These are phyloP conservation scores for Monochamus alternatus DNA, from an alignment of 2,888 invertebrate species.

Conservation along the genomic window DNA sequence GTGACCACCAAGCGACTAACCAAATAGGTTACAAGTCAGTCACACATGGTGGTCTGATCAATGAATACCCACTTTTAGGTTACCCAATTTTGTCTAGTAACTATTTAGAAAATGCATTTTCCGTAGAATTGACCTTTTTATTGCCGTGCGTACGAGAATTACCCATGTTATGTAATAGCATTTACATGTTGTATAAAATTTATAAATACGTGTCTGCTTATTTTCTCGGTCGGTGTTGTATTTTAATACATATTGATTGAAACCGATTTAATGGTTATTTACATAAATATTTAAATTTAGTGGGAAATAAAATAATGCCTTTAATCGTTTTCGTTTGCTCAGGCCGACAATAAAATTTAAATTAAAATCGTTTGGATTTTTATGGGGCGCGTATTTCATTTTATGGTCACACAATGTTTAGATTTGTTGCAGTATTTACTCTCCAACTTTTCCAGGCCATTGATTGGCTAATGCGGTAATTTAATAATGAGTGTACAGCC, in stretches of 20 bases:
- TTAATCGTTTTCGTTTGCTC: slow-evolving; percentile 47
- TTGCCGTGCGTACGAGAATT: background rate
- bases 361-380: slow-evolving; percentile 50
- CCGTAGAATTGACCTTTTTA: background rate
- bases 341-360: slow-evolving; percentile 48
- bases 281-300: slow-evolving; percentile 50
- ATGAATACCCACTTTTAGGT: background rate
- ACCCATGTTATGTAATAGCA: background rate
- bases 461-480: background rate
- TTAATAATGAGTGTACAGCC: background rate
- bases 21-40: background rate
- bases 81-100: background rate
- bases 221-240: slow-evolving; percentile 14
- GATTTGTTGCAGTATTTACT: slow-evolving; percentile 41
- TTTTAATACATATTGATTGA: slow-evolving; percentile 41
- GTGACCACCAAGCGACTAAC: too few relatives aligned
- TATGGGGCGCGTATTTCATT: slow-evolving; percentile 43
- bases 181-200: background rate
- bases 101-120: background rate
- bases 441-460: slow-evolving; percentile 16
- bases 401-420: slow-evolving; percentile 45
- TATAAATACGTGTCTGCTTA: slow-evolving; percentile 1
- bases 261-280: slow-evolving; percentile 37
- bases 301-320: slow-evolving; percentile 48
- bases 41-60: background rate